A percentile compares a stretch with the other conserved stretches of the same genome.
phyloP scores from a whole-genome alignment of 2,113 vertebrate genomes.

The Cephalopterus ornatus region DNA sequence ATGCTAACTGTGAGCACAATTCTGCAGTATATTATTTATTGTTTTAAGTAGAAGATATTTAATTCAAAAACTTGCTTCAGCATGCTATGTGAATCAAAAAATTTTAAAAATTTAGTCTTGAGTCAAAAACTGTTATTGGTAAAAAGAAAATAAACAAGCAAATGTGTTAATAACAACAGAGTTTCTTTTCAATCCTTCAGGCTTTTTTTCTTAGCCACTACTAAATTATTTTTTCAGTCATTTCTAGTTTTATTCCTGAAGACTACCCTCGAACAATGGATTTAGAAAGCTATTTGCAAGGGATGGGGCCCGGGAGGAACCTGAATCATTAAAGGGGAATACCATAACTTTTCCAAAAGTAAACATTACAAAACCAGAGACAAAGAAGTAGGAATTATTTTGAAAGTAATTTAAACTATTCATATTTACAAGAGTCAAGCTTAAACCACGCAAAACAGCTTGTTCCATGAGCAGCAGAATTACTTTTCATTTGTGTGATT shows the following conservation, averaged over 20 bases:
- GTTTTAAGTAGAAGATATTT: conserved; percentile 9
- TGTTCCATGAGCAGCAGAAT: not conserved
- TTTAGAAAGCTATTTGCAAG: not conserved
- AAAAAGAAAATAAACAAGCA: not conserved
- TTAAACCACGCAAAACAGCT: not conserved
- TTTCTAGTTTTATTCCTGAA: not conserved
- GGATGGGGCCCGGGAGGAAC: accelerated
- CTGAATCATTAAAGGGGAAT: not conserved
- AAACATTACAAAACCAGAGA: not conserved
- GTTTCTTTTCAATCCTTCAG: not conserved
- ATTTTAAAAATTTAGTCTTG: not conserved
- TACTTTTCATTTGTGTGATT: not conserved
- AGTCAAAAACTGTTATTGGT: not conserved
- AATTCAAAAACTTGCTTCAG: not conserved
- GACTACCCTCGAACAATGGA: not conserved
- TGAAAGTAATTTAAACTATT: not conserved
- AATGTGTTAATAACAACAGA: not conserved
- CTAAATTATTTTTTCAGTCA: not conserved
- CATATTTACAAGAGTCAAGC: not conserved
- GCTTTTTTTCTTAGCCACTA: not conserved
- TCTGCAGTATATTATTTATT: conserved; percentile 6
- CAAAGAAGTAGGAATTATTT: not conserved
- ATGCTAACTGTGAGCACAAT: conserved; percentile 37
- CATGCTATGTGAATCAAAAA: not conserved
- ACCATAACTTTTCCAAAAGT: not conserved